These are phyloP conservation scores for Hyles euphorbiae DNA, from an alignment of 1,140 invertebrate genomes.

Conservation along the genomic window DNA sequence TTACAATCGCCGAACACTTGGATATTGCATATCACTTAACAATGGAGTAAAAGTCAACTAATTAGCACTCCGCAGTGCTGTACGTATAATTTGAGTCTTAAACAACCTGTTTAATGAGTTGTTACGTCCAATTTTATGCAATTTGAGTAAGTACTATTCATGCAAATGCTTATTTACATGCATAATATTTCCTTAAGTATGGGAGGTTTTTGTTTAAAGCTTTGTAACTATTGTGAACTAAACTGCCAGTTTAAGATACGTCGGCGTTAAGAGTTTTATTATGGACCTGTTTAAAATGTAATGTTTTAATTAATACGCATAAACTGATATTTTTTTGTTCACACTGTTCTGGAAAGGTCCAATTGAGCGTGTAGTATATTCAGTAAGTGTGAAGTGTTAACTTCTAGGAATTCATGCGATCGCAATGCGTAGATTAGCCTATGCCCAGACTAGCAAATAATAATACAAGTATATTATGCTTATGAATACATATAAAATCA, in stretches of 20 bases:
- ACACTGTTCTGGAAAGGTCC: no score
- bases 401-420: no score
- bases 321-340: no score
- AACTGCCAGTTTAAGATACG: not conserved
- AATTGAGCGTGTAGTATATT: no score
- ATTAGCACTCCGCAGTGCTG: slow-evolving; percentile 14
- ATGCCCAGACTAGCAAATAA: no score
- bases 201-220: slow-evolving; percentile 5
- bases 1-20: slow-evolving; percentile 5
- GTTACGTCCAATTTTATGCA: slow-evolving; percentile 22
- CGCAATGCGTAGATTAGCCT: no score
- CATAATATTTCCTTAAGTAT: slow-evolving; percentile 4
- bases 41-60: slow-evolving; percentile 20
- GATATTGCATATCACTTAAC: slow-evolving; percentile 16
- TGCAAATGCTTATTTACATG: slow-evolving; percentile 13
- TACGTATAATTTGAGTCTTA: slow-evolving; percentile 19
- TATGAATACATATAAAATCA: no score
- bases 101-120: slow-evolving; percentile 22
- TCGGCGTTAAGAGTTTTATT: no score
- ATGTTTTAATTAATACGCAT: no score
- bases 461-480: no score
- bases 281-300: no score
- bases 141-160: slow-evolving; percentile 17
- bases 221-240: not conserved
- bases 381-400: no score